These are phyloP conservation scores for Microctonus aethiopoides DNA, from an alignment of 2,888 invertebrate species.

Conservation along the genomic window DNA sequence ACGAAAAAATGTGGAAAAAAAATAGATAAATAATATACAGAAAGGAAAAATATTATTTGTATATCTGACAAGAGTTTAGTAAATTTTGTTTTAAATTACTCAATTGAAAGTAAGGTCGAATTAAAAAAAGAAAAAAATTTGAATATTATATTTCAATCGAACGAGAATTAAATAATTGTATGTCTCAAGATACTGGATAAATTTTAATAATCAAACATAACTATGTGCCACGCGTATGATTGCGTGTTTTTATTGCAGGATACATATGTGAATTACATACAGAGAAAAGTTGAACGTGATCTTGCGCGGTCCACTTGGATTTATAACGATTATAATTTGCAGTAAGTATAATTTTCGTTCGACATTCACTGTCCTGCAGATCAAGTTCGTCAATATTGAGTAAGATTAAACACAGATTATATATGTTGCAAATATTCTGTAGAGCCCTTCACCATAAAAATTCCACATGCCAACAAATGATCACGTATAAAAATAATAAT, in stretches of 20 bases:
- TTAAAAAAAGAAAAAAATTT: not conserved
- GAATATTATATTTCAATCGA: not conserved
- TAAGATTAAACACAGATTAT: not conserved
- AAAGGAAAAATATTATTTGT: not conserved
- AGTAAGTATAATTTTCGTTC: constrained; percentile 7
- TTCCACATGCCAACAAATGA: not conserved
- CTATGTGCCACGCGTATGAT: not conserved
- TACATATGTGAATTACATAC: no score
- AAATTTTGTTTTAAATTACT: not conserved
- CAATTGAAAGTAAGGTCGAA: not conserved
- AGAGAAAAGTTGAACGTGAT: constrained; percentile 12
- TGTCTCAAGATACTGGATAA: not conserved
- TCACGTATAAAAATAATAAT: not conserved
- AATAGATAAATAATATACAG: not conserved
- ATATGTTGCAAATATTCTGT: not conserved
- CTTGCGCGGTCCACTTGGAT: not conserved
- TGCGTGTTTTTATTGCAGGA: not conserved
- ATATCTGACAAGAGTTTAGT: not conserved
- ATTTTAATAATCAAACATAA: not conserved
- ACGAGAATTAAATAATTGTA: not conserved
- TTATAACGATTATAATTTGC: constrained; percentile 9
- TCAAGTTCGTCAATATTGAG: constrained; percentile 15
- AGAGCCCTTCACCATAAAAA: not conserved
- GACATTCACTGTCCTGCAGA: not conserved
- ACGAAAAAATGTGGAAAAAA: not conserved